Percentiles rank a stretch among this genome's conserved stretches.
phyloP scores from a whole-genome alignment of 2,113 vertebrate genomes.

The Stigmatopora nigra region DNA sequence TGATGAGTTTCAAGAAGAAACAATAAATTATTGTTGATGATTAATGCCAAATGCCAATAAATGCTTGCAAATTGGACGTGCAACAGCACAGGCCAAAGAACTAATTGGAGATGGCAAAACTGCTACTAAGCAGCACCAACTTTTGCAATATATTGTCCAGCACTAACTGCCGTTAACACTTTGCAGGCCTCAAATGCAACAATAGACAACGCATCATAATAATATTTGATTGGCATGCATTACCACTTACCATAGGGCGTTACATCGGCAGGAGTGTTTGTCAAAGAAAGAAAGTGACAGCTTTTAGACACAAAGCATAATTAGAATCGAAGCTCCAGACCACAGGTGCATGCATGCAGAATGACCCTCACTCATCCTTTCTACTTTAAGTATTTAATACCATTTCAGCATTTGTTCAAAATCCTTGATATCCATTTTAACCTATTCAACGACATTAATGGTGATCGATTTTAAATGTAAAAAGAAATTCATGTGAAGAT shows the following conservation, averaged over 20 bases:
- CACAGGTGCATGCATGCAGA: constrained; percentile 43
- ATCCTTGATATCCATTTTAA: background rate
- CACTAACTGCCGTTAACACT: too few relatives aligned
- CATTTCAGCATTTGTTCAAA: background rate
- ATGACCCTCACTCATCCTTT: background rate
- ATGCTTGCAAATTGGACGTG: background rate
- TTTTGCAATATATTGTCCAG: too few relatives aligned
- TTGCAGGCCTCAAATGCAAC: too few relatives aligned
- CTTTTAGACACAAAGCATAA: constrained; percentile 15
- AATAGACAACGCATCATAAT: background rate
- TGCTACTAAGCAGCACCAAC: background rate
- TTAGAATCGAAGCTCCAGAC: constrained; percentile 28
- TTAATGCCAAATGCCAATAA: background rate
- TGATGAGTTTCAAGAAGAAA: background rate
- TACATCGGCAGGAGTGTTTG: constrained; percentile 44
- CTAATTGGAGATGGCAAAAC: background rate
- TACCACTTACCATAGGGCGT: constrained; percentile 47
- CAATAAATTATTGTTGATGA: background rate
- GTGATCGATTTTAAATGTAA: too few relatives aligned
- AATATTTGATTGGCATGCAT: constrained; percentile 16
- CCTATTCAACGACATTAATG: too few relatives aligned
- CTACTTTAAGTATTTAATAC: background rate
- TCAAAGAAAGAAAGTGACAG: constrained; percentile 27
- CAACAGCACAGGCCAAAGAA: background rate
- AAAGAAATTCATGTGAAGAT: too few relatives aligned